A percentile compares a stretch with the other conserved stretches of the same genome.
These are phyloP conservation scores for Alouatta palliata DNA, from an alignment of 2,113 vertebrate genomes.

Conservation along the genomic window DNA sequence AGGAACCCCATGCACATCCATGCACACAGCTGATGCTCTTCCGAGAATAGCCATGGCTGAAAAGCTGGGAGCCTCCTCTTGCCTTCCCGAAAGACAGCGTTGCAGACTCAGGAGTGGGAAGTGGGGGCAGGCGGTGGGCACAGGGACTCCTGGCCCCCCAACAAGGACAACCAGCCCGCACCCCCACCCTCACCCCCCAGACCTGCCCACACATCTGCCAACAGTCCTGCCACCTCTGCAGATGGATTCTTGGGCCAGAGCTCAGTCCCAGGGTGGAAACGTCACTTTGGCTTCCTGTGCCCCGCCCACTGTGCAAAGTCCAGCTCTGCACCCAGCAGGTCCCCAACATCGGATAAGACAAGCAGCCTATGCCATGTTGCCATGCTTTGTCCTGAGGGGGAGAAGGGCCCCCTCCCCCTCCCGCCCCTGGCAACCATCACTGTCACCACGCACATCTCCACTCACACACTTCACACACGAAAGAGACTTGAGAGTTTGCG, in stretches of 20 bases:
- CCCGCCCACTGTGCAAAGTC: neutral
- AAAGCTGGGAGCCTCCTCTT: neutral
- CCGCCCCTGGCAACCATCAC: too few relatives aligned
- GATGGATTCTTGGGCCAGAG: neutral
- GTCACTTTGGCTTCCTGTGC: neutral
- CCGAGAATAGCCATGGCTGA: neutral
- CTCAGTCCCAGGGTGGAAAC: neutral
- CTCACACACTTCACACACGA: neutral
- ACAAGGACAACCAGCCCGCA: neutral
- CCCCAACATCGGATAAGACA: neutral
- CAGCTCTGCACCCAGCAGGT: neutral
- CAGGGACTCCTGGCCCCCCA: neutral
- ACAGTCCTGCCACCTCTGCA: neutral
- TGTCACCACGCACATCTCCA: neutral
- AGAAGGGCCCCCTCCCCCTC: neutral
- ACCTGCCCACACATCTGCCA: neutral
- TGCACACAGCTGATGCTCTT: too few relatives aligned
- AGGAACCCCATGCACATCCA: neutral
- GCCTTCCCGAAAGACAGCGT: neutral
- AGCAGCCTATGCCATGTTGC: neutral
- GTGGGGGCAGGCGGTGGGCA: neutral
- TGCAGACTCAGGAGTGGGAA: neutral
- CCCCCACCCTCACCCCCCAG: neutral
- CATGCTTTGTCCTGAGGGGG: neutral
- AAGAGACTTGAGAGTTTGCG: neutral